Evolutionary conservation across 1,140 invertebrate species (phyloP).

Genomic region (Maniola jurtina): DNA sequence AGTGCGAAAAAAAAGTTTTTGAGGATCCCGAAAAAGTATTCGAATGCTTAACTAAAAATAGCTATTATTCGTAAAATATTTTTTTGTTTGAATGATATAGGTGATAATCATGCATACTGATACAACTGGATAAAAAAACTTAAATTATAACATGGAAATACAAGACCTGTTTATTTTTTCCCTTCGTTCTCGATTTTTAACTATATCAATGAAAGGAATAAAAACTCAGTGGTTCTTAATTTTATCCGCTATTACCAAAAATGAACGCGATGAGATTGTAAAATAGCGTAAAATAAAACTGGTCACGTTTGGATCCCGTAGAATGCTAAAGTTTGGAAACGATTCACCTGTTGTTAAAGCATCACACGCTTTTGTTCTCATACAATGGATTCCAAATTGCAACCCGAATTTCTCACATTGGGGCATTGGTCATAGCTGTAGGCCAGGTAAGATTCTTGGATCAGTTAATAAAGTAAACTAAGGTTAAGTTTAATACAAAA

Average conservation of each 20-base stretch:
- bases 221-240: constrained; percentile 47
- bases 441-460: not conserved
- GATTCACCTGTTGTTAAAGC: constrained; percentile 75
- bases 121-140: too few species aligned
- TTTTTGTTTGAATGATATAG: too few species aligned
- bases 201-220: not conserved
- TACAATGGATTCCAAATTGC: constrained; percentile 73
- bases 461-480: not conserved
- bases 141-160: too few species aligned
- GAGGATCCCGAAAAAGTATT: too few species aligned
- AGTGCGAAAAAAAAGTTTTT: too few species aligned
- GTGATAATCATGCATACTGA: too few species aligned
- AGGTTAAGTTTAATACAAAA: not conserved
- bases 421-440: not conserved
- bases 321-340: constrained; percentile 51
- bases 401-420: constrained; percentile 61
- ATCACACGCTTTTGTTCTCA: constrained; percentile 66
- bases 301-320: constrained; percentile 48
- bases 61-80: too few species aligned
- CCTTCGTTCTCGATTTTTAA: not conserved
- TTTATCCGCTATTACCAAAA: constrained; percentile 66
- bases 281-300: constrained; percentile 64
- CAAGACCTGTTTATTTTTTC: too few species aligned
- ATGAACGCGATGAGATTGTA: constrained; percentile 61
- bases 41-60: too few species aligned